These are phyloP conservation scores for Neuroterus valhalla DNA, from an alignment of 1,140 invertebrate genomes.

Conservation along the genomic window DNA sequence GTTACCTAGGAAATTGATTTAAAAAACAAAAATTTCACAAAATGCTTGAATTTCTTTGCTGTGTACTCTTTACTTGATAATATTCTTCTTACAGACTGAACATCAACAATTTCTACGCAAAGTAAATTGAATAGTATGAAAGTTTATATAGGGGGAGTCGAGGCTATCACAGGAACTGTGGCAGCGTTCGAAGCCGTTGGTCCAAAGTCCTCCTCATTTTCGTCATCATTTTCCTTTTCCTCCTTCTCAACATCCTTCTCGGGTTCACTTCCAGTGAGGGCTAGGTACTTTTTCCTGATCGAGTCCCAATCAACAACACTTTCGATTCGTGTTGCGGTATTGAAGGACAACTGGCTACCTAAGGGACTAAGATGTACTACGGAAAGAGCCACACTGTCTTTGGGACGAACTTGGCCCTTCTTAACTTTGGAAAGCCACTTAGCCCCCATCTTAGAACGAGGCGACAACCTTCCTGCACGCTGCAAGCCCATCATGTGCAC, in stretches of 20 bases:
- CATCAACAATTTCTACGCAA: neutral
- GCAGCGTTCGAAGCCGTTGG: slow-evolving; percentile 63
- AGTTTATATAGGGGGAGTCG: slow-evolving; percentile 61
- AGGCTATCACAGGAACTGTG: slow-evolving; percentile 54
- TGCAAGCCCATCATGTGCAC: slow-evolving; percentile 89
- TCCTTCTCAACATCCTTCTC: slow-evolving; percentile 79
- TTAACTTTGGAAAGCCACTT: slow-evolving; percentile 91
- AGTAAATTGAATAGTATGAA: slow-evolving; percentile 1
- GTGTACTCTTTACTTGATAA: neutral
- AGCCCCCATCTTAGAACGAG: slow-evolving; percentile 87
- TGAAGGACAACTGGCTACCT: slow-evolving; percentile 88
- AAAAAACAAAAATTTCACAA: neutral
- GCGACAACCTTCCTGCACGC: slow-evolving; percentile 82
- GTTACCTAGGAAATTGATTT: slow-evolving; percentile 2
- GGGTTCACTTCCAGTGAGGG: slow-evolving; percentile 81
- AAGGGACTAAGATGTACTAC: slow-evolving; percentile 86
- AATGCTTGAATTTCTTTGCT: neutral
- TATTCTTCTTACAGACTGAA: neutral
- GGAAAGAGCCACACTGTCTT: slow-evolving; percentile 85
- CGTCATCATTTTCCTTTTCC: slow-evolving; percentile 73
- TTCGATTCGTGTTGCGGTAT: slow-evolving; percentile 84
- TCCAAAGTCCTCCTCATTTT: slow-evolving; percentile 70
- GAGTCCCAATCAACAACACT: slow-evolving; percentile 94
- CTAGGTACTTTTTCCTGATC: slow-evolving; percentile 91
- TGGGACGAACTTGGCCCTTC: slow-evolving; percentile 84